Base-by-base conservation (phyloP, 2,888 invertebrate species). In the Leptinotarsa tumamoca region DNA sequence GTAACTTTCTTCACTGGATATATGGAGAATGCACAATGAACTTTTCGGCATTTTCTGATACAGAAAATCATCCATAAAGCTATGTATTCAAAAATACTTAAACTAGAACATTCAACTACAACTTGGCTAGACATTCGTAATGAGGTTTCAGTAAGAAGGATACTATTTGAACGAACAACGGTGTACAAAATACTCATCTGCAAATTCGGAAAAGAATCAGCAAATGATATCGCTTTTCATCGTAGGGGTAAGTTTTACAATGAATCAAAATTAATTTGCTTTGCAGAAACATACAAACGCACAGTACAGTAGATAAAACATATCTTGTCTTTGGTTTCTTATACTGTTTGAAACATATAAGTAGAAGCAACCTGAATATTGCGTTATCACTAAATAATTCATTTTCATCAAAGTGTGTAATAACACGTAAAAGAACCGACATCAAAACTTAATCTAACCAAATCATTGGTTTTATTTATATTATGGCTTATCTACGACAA, bases 41-140 rank as follows among this genome's bases (percentile, higher is more conserved):
- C 14, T 18, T 58, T 23, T 18, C 18, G 54, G 21, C 7, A 56
- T 56, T 71, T 71, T 71, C 71, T 71, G 66, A 71, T 71, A 66
- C 71, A 71, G 71, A 71, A 71, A 71, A 71, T 33, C 43, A 43
- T 63, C 49, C 61, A 43, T 18, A 27, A 50, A 27, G 18, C 51
- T 66, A 66, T 23, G 49, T 23, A 50, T 51, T 43, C 13, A 67
- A 67, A 33, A 51, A 51, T 67, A 51, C 23, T 23, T 33, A 51
- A 51, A 21, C 33, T 67, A 67, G 21, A 21, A 58, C 58, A 58
- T 58, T 23, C 58, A 58, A 58, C 58, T 58, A 58, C 58, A 58
- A 23, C 15, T 58, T 10, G 14, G 23, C 23, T 58, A 58, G 15
- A 58, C 58, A 58, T 58, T 21, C 23, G 4, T 23, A 58, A 58